Evolutionary conservation across 2,888 invertebrate genomes (phyloP).

Genomic region (Galeopsomyia nigrocyanea): DNA sequence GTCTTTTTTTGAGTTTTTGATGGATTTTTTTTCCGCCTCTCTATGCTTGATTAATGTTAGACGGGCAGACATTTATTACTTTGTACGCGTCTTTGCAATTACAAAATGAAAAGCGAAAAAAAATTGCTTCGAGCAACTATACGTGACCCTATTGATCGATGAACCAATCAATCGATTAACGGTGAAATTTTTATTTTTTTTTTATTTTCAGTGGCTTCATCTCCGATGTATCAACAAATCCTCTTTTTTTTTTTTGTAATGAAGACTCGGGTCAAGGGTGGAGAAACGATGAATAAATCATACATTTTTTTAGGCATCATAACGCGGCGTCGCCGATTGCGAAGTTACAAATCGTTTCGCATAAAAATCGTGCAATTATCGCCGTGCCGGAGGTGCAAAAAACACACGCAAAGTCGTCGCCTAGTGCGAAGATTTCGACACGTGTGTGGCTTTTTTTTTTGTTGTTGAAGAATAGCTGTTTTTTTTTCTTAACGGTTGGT

Average conservation of each 20-base stretch:
- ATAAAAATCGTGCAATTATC: slow-evolving; percentile 29
- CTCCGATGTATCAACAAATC: too few relatives aligned
- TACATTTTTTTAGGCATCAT: slow-evolving; percentile 15
- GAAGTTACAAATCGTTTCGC: slow-evolving; percentile 9
- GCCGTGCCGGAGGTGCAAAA: not conserved
- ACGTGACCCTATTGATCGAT: too few relatives aligned
- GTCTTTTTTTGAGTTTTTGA: not conserved
- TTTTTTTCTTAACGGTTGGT: too few relatives aligned
- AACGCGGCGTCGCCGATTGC: not conserved
- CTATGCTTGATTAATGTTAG: too few relatives aligned
- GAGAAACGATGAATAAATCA: slow-evolving; percentile 42
- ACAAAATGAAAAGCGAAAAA: slow-evolving; percentile 7
- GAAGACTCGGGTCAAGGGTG: slow-evolving; percentile 27
- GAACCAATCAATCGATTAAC: too few relatives aligned
- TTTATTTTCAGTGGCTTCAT: too few relatives aligned
- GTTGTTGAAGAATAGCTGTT: too few relatives aligned
- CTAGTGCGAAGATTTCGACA: slow-evolving; percentile 17
- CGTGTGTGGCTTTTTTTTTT: not conserved
- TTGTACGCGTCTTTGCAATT: too few relatives aligned
- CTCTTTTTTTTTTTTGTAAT: too few relatives aligned
- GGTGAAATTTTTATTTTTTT: too few relatives aligned
- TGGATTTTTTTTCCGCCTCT: too few relatives aligned
- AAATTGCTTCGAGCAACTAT: not conserved
- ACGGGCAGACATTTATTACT: too few relatives aligned
- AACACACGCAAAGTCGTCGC: not conserved